Evolutionary conservation across 2,888 invertebrate species (phyloP).

Genomic region (Euzophera pinguis): DNA sequence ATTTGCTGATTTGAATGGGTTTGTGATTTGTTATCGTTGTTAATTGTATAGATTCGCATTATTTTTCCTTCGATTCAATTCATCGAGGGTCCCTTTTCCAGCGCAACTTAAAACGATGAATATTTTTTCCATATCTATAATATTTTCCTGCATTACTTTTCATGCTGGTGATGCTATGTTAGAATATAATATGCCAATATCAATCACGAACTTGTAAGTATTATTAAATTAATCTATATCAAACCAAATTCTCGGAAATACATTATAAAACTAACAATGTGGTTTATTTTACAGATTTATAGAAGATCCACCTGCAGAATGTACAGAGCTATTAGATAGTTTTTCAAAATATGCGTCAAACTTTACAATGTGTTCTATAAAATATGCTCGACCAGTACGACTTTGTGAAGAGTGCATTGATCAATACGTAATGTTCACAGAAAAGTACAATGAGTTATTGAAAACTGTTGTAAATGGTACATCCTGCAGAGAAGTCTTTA

Average conservation of each 20-base stretch:
- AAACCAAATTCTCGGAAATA: not conserved
- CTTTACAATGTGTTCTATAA: slow-evolving; percentile 81
- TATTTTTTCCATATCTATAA: not conserved
- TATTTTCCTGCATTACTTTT: not conserved
- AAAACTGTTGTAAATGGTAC: slow-evolving; percentile 67
- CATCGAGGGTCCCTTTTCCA: no score
- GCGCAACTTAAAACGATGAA: not conserved
- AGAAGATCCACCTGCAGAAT: slow-evolving; percentile 33
- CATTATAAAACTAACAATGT: not conserved
- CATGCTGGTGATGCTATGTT: not conserved
- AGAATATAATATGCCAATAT: not conserved
- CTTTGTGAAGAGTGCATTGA: slow-evolving; percentile 81
- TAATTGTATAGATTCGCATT: no score
- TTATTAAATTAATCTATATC: not conserved
- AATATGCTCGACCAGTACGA: slow-evolving; percentile 80
- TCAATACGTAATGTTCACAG: slow-evolving; percentile 69
- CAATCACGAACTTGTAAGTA: not conserved
- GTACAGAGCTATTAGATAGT: slow-evolving; percentile 45
- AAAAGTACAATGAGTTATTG: slow-evolving; percentile 73
- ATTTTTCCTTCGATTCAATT: no score
- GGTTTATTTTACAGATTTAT: slow-evolving; percentile 32
- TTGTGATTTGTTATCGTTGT: no score
- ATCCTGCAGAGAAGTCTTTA: slow-evolving; percentile 78
- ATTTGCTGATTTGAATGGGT: no score
- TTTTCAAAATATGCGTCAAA: slow-evolving; percentile 79